Evolutionary conservation across 2,797 vertebrate genomes (phyloP).

Genomic region (Echiichthys vipera): DNA sequence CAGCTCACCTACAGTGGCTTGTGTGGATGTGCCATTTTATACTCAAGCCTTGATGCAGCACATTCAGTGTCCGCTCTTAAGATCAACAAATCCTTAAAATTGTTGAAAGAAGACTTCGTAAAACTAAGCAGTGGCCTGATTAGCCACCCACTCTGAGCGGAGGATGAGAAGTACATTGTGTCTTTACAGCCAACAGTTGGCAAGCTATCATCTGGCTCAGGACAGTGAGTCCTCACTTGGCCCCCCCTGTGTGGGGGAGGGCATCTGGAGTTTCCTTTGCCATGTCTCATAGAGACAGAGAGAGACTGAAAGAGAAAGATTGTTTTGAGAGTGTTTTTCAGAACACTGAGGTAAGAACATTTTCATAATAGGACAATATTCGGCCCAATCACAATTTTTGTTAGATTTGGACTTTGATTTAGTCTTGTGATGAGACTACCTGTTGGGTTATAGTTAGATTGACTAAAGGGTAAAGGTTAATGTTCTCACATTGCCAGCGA

Average conservation of each 20-base stretch:
- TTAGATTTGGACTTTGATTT: conserved; percentile 9
- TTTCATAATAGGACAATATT: background rate
- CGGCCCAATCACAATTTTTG: background rate
- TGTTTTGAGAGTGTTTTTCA: conserved; percentile 24
- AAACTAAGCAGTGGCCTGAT: conserved; percentile 17
- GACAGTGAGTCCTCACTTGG: conserved; percentile 61
- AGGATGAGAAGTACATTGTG: conserved; percentile 69
- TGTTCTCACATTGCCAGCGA: background rate
- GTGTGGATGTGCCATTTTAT: conserved; percentile 8
- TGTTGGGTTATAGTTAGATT: background rate
- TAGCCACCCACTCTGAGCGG: conserved; percentile 62
- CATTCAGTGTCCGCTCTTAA: background rate
- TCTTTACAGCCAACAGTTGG: conserved; percentile 78
- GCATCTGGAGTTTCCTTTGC: conserved; percentile 69
- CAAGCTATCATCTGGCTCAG: conserved; percentile 68
- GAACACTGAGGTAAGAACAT: conserved; percentile 15
- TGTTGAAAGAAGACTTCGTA: background rate
- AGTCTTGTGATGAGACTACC: background rate
- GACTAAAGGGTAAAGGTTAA: background rate
- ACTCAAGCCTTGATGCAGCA: background rate
- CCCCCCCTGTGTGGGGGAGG: conserved; percentile 29
- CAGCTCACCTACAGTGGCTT: background rate
- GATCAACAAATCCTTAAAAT: background rate
- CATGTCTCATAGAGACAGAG: conserved; percentile 35
- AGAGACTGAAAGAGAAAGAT: conserved; percentile 5